Evolutionary conservation across 2,888 invertebrate species (phyloP), one percentile per base, ranked within the genome.

Genomic region (Tyria jacobaeae): DNA sequence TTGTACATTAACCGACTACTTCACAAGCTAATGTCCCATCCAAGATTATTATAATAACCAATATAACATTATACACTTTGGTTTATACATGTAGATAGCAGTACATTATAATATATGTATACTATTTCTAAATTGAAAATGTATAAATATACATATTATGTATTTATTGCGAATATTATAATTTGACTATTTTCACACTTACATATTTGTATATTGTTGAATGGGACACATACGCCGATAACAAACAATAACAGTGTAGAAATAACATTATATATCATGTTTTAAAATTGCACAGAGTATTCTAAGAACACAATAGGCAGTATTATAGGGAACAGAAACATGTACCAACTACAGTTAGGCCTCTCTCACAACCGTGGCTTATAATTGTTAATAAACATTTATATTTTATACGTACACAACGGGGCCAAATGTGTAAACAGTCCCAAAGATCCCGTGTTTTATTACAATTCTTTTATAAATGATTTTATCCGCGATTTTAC

Each of bases 311-410:
- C 92, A 91, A 88, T 88, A 88, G 91, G 91, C 82, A 90, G 90
- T 89, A 90, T 85, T 83, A 79, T 79, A 64, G 85, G 83, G 85
- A 88, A 87, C 85, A 81, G 83, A 90, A 86, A 70, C 69, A 73
- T 84, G 87, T 84, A 81, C 85, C 80, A 77, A 88, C 89, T 91
- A 91, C 85, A 68, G 73, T 88, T 92, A 93, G 93, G 93, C 93
- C 92, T 90, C 90, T 87, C 87, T 93, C 93, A 93, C 93, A 93
- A 93, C 93, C 93, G 85, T 89, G 82, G 88, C 90, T 74, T 80
- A 75, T 73, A 75, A 64, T 74, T 78, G 70, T 75, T 76, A 73
- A 70, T 74, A 71, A 76, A 66, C 64, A 68, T 68, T 76, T 69
- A 77, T 72, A n/a, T n/a, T n/a, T 69, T 70, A 70, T 77, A 70